Base-by-base conservation (phyloP, 1,140 invertebrate species). In the Ctenoplectra terminalis region DNA sequence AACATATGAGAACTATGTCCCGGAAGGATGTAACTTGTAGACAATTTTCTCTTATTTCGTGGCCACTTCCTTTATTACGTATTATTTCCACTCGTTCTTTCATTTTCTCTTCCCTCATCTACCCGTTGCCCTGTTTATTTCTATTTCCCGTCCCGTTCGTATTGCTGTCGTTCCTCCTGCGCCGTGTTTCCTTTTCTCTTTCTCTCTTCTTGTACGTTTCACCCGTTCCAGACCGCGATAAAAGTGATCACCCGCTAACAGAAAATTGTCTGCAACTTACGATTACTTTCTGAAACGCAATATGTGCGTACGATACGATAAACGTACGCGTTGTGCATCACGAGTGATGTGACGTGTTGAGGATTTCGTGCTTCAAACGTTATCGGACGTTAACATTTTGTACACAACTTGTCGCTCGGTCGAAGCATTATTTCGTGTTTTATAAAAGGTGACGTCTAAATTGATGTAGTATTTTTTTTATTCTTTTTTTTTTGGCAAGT, bases 31-130 rank as follows among this genome's bases (percentile, higher is more conserved):
- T 69, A 77, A 77, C 64, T n/a, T 23, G 29, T 34, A 58, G 64
- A 58, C 64, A 77, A 77, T 77, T 77, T 77, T 48, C 75, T 58
- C 52, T 70, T 77, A 77, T 69, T 77, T 69, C 52, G 75, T 64
- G 50, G 31, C 34, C 34, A 76, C 64, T 77, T 77, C 75, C 75
- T 77, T 77, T 77, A 77, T 77, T 70, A 70, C 75, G 40, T 69
- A 77, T 77, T 77, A 77, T 48, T 46, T 48, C 75, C 75, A 17
- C 52, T 69, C 64, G 52, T 61, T 70, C 64, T 58, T 77, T 70
- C 64, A 77, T 77, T 77, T 77, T 70, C 75, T 46, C 34, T 52
- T 43, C 15, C 40, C 75, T 70, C 64, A 17, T 60, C 71, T n/a
- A 43, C 29, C 34, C 15, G 23, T 52, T 29, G 40, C n/a, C 56